Base-by-base conservation (phyloP, 2,113 vertebrate species). In the Cygnus buccinator region DNA sequence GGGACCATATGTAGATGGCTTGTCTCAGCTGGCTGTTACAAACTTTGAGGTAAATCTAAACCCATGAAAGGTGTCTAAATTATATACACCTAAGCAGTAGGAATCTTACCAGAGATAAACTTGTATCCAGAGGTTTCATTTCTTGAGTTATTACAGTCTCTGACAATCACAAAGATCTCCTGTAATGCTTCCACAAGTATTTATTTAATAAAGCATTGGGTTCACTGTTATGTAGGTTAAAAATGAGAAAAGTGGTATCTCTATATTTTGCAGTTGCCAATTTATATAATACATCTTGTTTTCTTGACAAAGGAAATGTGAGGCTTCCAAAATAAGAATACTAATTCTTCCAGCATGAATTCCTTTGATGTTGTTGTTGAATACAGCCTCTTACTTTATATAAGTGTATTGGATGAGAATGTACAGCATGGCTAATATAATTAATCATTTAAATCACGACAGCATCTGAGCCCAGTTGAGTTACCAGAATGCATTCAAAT, bases 1-100 rank as follows among this genome's bases (percentile, higher is more conserved):
- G 97, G 99, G 99, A 73, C 99, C 99, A 0, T 99, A 99, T 35
- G 99, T 99, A 37, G 99, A 99, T 81, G 99, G 99, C 68, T 98
- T 99, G 77, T 99, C 99, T 87, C 99, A 99, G 88, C 98, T 99
- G 95, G 99, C 99, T 90, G 99, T 99, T 84, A 99, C 98, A 62
- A 98, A 85, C 97, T 99, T 99, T 90, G 99, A 99, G 99, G 99
- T 99, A 98, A 96, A 97, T 95, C 43, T 92, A 67, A 59, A 66
- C 72, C 59, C 39, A 7, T 68, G 4, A 13, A 28, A 78, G 58
- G 23, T 77, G 54, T 33, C 43, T 75, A 25, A 94, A n/a, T 58
- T 35, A 70, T 29, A 54, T 29, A 7, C 71, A 73, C 11, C 10
- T 0, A 5, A 77, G 58, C 43, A 63, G 0, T 54, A 54, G 35